Evolutionary conservation across 2,888 invertebrate genomes (phyloP).

Genomic region (Sesia bembeciformis): DNA sequence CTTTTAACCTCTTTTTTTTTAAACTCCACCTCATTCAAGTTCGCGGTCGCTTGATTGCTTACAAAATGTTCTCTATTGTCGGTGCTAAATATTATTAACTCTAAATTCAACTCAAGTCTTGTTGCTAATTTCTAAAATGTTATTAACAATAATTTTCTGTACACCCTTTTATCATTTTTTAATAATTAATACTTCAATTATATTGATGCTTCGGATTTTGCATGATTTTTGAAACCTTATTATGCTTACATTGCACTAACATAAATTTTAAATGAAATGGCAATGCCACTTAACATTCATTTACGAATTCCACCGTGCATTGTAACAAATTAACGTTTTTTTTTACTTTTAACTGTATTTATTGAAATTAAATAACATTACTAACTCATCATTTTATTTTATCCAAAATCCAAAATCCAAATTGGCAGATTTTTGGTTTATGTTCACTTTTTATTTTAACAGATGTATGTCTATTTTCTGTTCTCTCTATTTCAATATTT

Average conservation of each 20-base stretch:
- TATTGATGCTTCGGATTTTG: constrained; percentile 2
- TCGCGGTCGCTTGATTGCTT: constrained; percentile 35
- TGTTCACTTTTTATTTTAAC: too few relatives aligned
- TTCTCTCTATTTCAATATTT: too few relatives aligned
- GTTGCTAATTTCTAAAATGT: neutral
- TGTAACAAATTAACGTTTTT: too few relatives aligned
- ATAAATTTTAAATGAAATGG: too few relatives aligned
- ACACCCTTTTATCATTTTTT: neutral
- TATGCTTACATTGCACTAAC: neutral
- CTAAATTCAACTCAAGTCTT: neutral
- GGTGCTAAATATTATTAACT: constrained; percentile 21
- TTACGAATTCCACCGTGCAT: too few relatives aligned
- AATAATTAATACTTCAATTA: constrained; percentile 2
- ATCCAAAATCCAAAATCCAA: too few relatives aligned
- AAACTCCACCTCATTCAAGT: constrained; percentile 50
- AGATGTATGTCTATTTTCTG: too few relatives aligned
- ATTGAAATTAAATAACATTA: too few relatives aligned
- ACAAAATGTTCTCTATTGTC: neutral
- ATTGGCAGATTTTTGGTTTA: too few relatives aligned
- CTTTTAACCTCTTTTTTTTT: constrained; percentile 63
- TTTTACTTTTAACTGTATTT: too few relatives aligned
- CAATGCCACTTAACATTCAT: too few relatives aligned
- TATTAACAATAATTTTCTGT: constrained; percentile 3
- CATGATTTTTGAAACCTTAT: neutral
- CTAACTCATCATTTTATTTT: too few relatives aligned